These are phyloP conservation scores for Eupithecia vulgata DNA, from an alignment of 2,888 invertebrate genomes.

Conservation along the genomic window DNA sequence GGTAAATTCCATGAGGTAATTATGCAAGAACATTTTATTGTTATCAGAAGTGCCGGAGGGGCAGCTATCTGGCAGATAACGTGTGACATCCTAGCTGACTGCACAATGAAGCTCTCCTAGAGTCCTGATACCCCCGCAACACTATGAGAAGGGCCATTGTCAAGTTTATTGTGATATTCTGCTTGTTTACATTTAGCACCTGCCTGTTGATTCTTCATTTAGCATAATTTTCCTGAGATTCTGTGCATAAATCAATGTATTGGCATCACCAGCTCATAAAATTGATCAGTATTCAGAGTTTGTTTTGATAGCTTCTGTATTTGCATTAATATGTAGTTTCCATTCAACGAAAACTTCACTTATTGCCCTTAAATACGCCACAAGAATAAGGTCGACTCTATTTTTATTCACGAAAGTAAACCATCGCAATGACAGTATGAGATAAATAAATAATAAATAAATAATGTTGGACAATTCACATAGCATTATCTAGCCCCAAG, in stretches of 20 bases:
- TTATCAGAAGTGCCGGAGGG: constrained; percentile 52
- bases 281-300: constrained; percentile 13
- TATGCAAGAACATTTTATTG: constrained; percentile 43
- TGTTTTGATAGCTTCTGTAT: constrained; percentile 21
- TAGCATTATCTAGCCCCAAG: too few species aligned
- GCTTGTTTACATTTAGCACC: not conserved
- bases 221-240: not conserved
- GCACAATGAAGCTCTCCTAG: constrained; percentile 58
- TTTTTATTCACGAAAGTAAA: not conserved
- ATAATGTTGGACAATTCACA: too few species aligned
- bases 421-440: not conserved
- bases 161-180: constrained; percentile 25
- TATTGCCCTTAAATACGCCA: constrained; percentile 4
- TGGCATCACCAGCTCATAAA: not conserved
- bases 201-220: not conserved
- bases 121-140: constrained; percentile 48
- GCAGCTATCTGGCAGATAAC: constrained; percentile 61
- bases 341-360: constrained; percentile 10
- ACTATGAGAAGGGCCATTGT: constrained; percentile 36
- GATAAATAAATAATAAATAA: too few species aligned
- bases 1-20: constrained; percentile 49
- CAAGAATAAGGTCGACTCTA: not conserved
- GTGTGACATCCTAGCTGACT: constrained; percentile 56
- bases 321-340: constrained; percentile 24
- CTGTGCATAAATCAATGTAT: constrained; percentile 1